These are phyloP conservation scores for Heterodera schachtii DNA, from an alignment of 1,140 invertebrate genomes.

Conservation along the genomic window DNA sequence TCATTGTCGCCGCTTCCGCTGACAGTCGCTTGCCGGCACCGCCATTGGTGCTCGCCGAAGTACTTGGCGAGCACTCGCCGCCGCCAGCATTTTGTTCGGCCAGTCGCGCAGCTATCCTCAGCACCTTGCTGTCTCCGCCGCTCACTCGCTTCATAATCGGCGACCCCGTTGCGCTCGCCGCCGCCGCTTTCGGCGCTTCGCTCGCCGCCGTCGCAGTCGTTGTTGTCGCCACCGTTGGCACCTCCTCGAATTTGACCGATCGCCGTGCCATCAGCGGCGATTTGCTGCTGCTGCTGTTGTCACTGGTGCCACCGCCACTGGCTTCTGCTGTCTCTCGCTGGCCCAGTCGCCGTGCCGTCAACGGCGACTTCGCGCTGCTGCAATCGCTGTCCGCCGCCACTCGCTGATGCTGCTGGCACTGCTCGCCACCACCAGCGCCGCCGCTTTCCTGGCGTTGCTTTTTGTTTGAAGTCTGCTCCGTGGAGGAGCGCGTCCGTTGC, in stretches of 20 bases:
- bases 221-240: neutral
- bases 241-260: neutral
- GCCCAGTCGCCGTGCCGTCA: too few species aligned
- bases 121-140: constrained; percentile 11
- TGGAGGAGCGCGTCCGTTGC: constrained; percentile 21
- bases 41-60: neutral
- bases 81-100: neutral
- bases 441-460: constrained; percentile 17
- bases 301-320: too few species aligned
- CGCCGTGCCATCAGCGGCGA: too few species aligned
- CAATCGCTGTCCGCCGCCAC: neutral
- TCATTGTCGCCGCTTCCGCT: neutral
- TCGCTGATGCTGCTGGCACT: neutral
- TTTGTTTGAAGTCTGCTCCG: constrained; percentile 29
- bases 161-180: neutral
- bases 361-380: too few species aligned
- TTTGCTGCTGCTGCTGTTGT: neutral
- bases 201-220: neutral
- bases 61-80: neutral
- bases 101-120: constrained; percentile 9
- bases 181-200: neutral
- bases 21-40: neutral
- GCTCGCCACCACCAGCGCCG: neutral
- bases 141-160: neutral
- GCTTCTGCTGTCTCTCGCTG: too few species aligned